phyloP scores from a whole-genome alignment of 2,113 vertebrate genomes.

The Ancistrus triradiatus region DNA sequence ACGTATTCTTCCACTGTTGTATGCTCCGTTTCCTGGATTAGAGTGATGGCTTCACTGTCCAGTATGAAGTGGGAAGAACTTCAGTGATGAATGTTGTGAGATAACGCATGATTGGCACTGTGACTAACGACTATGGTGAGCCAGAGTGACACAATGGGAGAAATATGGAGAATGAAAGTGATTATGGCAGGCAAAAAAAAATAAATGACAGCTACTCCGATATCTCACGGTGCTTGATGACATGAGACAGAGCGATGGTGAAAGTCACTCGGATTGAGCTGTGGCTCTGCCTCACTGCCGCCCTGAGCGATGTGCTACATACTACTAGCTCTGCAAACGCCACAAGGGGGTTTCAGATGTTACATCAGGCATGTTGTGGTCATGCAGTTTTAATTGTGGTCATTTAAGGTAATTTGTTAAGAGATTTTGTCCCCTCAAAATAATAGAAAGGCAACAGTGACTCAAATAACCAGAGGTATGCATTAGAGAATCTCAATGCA shows the following conservation, averaged over 20 bases:
- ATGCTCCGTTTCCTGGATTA: conserved; percentile 13
- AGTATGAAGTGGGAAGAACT: conserved; percentile 20
- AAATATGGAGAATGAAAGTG: conserved; percentile 43
- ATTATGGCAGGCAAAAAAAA: conserved; percentile 34
- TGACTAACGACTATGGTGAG: conserved; percentile 41
- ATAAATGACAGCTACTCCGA: conserved; percentile 41
- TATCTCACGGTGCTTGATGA: conserved; percentile 32
- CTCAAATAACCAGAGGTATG: no score
- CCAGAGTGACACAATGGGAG: conserved; percentile 43
- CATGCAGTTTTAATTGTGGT: no score
- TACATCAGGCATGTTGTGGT: no score
- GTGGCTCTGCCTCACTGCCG: conserved; percentile 9
- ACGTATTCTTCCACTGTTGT: no score
- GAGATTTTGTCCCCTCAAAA: no score
- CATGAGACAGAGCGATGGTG: conserved; percentile 30
- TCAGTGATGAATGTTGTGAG: conserved; percentile 34
- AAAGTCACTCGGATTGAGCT: conserved; percentile 32
- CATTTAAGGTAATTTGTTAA: no score
- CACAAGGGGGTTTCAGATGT: no score
- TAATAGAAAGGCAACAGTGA: no score
- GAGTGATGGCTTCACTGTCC: conserved; percentile 1
- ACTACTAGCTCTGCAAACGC: background rate
- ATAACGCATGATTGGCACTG: conserved; percentile 45
- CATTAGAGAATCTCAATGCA: no score
- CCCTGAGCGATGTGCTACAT: conserved; percentile 7